Conservation (phyloP, 2,797 vertebrate genomes). For the Adelosebastes latens region DNA sequence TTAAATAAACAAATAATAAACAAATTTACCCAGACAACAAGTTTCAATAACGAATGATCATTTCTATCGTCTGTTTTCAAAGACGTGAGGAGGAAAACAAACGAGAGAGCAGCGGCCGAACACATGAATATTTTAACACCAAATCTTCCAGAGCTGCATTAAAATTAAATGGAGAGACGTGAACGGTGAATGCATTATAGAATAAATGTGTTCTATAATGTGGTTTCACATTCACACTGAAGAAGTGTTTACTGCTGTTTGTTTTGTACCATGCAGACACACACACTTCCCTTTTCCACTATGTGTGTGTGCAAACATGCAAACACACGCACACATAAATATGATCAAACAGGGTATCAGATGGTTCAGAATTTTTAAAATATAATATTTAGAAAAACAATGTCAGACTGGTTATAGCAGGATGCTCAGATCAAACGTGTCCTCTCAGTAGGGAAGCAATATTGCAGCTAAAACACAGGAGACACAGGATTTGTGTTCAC, state of each 20-base stretch:
- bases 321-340: not conserved
- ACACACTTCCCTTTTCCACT: not conserved
- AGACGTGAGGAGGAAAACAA: not conserved
- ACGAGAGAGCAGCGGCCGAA: not conserved
- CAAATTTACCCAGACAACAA: not conserved
- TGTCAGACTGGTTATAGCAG: not conserved
- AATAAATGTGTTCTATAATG: not conserved
- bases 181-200: not conserved
- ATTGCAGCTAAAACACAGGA: too few species aligned
- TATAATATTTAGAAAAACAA: not conserved
- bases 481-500: accelerated
- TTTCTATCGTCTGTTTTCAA: not conserved
- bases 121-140: slow-evolving; percentile 14
- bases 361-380: not conserved
- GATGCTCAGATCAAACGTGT: too few species aligned
- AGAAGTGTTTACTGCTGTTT: too few species aligned
- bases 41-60: accelerated
- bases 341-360: not conserved
- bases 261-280: not conserved
- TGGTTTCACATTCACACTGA: not conserved
- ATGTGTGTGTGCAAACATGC: not conserved
- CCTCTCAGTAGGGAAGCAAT: too few species aligned
- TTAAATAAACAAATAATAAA: not conserved
- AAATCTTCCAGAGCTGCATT: not conserved
- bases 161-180: not conserved